Percentiles rank a stretch among this genome's conserved stretches.
phyloP scores from a whole-genome alignment of 2,888 invertebrate species.

The Leptinotarsa rubiginosa region DNA sequence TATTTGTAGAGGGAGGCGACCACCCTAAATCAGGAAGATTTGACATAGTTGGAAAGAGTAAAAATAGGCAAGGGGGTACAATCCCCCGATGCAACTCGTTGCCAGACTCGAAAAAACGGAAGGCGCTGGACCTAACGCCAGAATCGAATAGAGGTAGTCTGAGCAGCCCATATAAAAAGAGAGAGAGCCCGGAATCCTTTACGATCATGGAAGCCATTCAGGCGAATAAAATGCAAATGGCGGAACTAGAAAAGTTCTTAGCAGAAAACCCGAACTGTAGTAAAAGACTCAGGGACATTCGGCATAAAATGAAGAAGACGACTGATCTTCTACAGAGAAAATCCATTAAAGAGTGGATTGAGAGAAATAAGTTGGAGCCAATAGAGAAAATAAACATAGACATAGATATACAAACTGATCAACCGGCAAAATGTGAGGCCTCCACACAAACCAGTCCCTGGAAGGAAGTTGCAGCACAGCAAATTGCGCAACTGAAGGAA shows the following conservation, averaged over 20 bases:
- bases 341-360: background rate
- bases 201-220: background rate
- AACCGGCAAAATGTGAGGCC: too few species aligned
- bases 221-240: background rate
- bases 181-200: conserved; percentile 13
- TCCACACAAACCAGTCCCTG: too few species aligned
- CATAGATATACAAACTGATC: background rate
- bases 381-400: conserved; percentile 18
- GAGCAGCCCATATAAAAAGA: background rate
- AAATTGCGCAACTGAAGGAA: too few species aligned
- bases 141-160: too few species aligned
- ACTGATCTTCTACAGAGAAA: background rate
- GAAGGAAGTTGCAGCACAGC: too few species aligned
- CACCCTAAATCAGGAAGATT: too few species aligned
- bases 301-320: background rate
- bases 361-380: conserved; percentile 3
- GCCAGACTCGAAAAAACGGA: too few species aligned
- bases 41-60: too few species aligned
- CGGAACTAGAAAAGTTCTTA: background rate
- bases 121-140: too few species aligned
- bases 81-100: too few species aligned
- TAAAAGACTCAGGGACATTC: background rate
- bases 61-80: too few species aligned
- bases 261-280: background rate
- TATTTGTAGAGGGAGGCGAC: too few species aligned